Evolutionary conservation across 2,888 invertebrate genomes (phyloP).

Genomic region (Charanyca ferruginea): DNA sequence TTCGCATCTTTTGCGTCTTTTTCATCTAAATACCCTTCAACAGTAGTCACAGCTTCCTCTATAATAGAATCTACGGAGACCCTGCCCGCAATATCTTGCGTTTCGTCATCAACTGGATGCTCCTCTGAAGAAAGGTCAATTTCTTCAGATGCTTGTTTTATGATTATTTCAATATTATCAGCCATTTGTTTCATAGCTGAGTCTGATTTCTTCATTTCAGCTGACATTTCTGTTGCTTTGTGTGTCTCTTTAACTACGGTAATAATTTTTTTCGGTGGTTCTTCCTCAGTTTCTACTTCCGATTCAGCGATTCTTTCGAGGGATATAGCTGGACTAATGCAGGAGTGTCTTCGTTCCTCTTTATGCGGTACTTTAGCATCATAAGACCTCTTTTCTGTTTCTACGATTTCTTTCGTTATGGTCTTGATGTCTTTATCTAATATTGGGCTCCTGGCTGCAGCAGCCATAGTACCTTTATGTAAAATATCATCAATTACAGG

Average conservation of each 20-base stretch:
- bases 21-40: conserved; percentile 82
- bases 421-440: conserved; percentile 83
- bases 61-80: conserved; percentile 89
- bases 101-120: conserved; percentile 70
- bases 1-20: conserved; percentile 74
- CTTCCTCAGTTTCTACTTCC: conserved; percentile 86
- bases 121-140: conserved; percentile 86
- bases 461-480: conserved; percentile 83
- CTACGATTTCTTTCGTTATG: conserved; percentile 81
- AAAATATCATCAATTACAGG: conserved; percentile 86
- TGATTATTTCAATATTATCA: conserved; percentile 89
- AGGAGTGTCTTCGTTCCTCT: conserved; percentile 87
- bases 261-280: conserved; percentile 69
- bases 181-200: conserved; percentile 90
- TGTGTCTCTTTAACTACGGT: conserved; percentile 60
- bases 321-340: conserved; percentile 87
- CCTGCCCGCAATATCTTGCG: conserved; percentile 78
- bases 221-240: conserved; percentile 65
- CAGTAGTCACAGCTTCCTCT: conserved; percentile 86
- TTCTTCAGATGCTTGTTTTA: conserved; percentile 89
- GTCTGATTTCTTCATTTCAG: conserved; percentile 86
- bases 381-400: conserved; percentile 85
- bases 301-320: conserved; percentile 88
- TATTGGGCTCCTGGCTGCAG: conserved; percentile 81
- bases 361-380: conserved; percentile 87